These are phyloP conservation scores for Neodontobutis hainanensis DNA, from an alignment of 2,113 vertebrate genomes.

Conservation along the genomic window DNA sequence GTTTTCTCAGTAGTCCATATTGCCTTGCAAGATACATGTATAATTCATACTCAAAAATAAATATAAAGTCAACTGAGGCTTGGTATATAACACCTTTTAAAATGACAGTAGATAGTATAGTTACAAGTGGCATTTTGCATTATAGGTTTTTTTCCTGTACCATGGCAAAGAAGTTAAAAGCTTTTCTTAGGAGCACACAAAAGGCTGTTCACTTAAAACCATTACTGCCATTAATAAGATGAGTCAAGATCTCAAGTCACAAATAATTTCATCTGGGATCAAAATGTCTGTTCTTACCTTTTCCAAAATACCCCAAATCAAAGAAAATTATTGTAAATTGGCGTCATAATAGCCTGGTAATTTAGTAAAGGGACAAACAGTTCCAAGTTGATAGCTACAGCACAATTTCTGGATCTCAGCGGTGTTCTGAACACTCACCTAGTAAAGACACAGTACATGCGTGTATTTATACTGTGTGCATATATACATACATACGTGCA, in stretches of 20 bases:
- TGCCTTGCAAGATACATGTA: no score
- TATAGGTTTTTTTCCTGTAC: neutral
- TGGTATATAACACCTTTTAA: neutral
- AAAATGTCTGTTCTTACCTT: constrained; percentile 3
- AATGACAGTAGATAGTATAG: neutral
- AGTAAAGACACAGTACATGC: constrained; percentile 6
- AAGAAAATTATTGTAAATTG: constrained; percentile 7
- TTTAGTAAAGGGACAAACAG: constrained; percentile 15
- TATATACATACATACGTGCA: no score
- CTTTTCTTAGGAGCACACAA: neutral
- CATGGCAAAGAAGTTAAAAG: neutral
- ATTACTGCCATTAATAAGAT: neutral
- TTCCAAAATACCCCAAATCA: constrained; percentile 7
- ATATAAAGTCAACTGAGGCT: no score
- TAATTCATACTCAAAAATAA: no score
- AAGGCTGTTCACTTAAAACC: neutral
- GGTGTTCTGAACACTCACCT: constrained; percentile 16
- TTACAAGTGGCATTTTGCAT: neutral
- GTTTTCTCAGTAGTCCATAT: no score
- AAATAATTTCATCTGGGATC: neutral
- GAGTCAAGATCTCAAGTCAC: neutral
- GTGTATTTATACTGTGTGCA: no score
- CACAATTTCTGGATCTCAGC: constrained; percentile 8
- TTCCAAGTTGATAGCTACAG: constrained; percentile 11
- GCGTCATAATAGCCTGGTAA: constrained; percentile 30